Evolutionary conservation across 2,888 invertebrate species (phyloP).

Genomic region (Trichopria drosophilae): DNA sequence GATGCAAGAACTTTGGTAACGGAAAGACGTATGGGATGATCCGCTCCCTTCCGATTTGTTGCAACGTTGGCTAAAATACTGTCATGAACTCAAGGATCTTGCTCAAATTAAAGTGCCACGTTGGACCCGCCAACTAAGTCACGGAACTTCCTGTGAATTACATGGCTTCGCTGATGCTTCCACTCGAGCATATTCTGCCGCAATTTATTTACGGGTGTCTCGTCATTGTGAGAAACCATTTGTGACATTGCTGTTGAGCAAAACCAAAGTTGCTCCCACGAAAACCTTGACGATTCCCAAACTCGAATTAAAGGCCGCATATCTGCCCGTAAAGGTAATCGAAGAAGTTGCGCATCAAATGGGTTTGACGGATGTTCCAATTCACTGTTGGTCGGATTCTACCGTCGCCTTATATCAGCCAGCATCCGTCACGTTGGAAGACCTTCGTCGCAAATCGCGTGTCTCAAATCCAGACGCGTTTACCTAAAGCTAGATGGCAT

Average conservation of each 20-base stretch:
- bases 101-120: constrained; percentile 1
- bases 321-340: constrained; percentile 4
- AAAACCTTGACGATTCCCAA: constrained; percentile 19
- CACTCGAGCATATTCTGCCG: constrained; percentile 7
- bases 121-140: constrained; percentile 4
- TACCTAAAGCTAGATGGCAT: neutral
- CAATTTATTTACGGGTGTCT: constrained; percentile 9
- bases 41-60: neutral
- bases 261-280: constrained; percentile 22
- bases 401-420: constrained; percentile 1
- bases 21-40: constrained; percentile 14
- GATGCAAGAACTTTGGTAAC: constrained; percentile 16
- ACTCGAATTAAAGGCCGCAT: constrained; percentile 17
- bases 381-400: constrained; percentile 10
- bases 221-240: too few relatives aligned
- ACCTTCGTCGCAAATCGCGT: neutral
- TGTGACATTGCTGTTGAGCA: constrained; percentile 3
- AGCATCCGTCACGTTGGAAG: neutral
- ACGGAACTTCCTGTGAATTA: constrained; percentile 14
- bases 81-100: constrained; percentile 3
- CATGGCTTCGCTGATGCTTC: too few relatives aligned
- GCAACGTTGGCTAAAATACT: neutral
- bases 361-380: too few relatives aligned
- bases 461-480: neutral
- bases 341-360: too few relatives aligned